Percentiles rank a stretch among this genome's conserved stretches.
Evolutionary conservation across 2,888 invertebrate species (phyloP).

Genomic region (Lumbricus terrestris): DNA sequence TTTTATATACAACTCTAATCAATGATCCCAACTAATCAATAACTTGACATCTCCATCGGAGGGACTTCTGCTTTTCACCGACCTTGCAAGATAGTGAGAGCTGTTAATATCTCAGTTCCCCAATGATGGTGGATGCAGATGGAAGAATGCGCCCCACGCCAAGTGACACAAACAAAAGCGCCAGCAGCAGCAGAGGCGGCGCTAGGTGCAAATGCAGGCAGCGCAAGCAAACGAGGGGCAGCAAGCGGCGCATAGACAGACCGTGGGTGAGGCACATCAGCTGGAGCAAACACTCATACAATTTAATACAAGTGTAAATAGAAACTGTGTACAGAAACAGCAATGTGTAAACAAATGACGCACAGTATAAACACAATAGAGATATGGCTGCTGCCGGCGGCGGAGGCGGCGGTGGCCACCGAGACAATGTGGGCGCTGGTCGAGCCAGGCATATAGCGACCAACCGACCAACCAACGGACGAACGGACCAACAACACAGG

Average conservation of each 20-base stretch:
- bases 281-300: conserved; percentile 14
- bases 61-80: conserved; percentile 6
- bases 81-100: conserved; percentile 3
- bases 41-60: conserved; percentile 11
- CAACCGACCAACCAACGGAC: neutral
- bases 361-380: conserved; percentile 7
- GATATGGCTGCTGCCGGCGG: neutral
- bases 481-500: no score
- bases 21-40: conserved; percentile 18
- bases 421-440: neutral
- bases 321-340: conserved; percentile 14
- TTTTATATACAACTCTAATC: conserved; percentile 8
- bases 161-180: neutral
- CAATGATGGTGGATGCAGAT: neutral
- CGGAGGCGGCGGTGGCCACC: neutral
- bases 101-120: neutral
- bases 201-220: neutral
- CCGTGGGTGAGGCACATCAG: neutral
- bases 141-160: neutral
- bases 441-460: neutral
- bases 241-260: neutral
- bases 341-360: conserved; percentile 17
- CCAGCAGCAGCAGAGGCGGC: no score
- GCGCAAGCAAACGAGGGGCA: neutral
- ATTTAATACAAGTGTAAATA: conserved; percentile 15